These are phyloP conservation scores for Odontamblyopus rebecca DNA, from an alignment of 2,797 vertebrate species.

Conservation along the genomic window DNA sequence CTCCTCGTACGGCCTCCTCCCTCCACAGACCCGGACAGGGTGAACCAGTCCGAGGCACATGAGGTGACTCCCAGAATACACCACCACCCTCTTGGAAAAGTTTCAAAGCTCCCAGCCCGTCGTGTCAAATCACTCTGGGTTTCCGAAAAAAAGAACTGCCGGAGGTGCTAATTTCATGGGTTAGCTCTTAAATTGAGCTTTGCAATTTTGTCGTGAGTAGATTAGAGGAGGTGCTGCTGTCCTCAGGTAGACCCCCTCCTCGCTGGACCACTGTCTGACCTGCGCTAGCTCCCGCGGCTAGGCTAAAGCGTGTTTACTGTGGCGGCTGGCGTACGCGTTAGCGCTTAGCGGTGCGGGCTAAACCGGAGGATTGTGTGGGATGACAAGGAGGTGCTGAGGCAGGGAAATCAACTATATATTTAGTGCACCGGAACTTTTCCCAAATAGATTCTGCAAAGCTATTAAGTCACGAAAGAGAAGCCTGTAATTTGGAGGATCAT, in stretches of 20 bases:
- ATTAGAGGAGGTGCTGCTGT: slow-evolving; percentile 78
- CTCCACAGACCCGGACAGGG: slow-evolving; percentile 10
- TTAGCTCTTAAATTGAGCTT: slow-evolving; percentile 82
- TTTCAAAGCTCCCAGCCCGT: slow-evolving; percentile 67
- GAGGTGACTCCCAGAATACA: slow-evolving; percentile 65
- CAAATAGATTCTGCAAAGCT: neutral
- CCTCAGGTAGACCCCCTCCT: slow-evolving; percentile 73
- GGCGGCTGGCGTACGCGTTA: slow-evolving; percentile 10
- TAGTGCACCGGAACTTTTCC: neutral
- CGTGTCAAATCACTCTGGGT: slow-evolving; percentile 74
- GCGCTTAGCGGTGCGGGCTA: slow-evolving; percentile 1
- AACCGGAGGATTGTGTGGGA: neutral
- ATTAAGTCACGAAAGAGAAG: neutral
- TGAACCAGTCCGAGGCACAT: slow-evolving; percentile 40
- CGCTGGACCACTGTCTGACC: slow-evolving; percentile 62
- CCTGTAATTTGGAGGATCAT: neutral
- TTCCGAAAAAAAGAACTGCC: slow-evolving; percentile 72
- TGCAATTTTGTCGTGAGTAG: slow-evolving; percentile 78
- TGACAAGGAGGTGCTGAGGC: slow-evolving; percentile 15
- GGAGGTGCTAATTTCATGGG: slow-evolving; percentile 85
- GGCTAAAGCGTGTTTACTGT: slow-evolving; percentile 39
- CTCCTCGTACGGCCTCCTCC: slow-evolving; percentile 17
- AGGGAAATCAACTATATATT: slow-evolving; percentile 3
- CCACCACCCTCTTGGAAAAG: slow-evolving; percentile 62
- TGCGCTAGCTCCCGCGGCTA: slow-evolving; percentile 26